A percentile compares a stretch with the other conserved stretches of the same genome.
Conservation (phyloP, 2,113 vertebrate species). For the Hassar affinis region DNA sequence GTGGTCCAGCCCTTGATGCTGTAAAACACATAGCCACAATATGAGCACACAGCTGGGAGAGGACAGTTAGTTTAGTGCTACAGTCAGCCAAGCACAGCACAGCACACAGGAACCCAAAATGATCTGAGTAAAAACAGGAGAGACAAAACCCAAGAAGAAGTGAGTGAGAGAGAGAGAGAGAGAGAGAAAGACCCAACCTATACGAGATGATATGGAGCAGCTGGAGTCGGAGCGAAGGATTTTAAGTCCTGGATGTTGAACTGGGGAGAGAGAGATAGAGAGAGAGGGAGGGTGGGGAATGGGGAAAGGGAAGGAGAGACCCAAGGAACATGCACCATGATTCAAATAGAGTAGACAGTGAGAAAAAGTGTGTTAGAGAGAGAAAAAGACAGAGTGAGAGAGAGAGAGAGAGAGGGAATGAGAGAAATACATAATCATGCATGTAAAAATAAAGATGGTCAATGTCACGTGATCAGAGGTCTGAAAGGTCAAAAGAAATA, state of each 20-base stretch:
- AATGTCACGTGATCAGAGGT: conserved; percentile 24
- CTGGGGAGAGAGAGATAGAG: conserved; percentile 77
- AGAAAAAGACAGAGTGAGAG: conserved; percentile 36
- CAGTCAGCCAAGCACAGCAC: conserved; percentile 68
- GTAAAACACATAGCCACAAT: conserved; percentile 31
- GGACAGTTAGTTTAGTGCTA: conserved; percentile 64
- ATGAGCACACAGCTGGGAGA: conserved; percentile 40
- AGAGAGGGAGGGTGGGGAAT: conserved; percentile 70
- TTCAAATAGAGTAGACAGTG: conserved; percentile 6
- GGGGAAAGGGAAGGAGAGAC: conserved; percentile 62
- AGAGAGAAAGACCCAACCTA: conserved; percentile 80
- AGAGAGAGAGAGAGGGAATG: conserved; percentile 44
- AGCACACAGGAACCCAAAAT: conserved; percentile 49
- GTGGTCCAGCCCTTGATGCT: conserved; percentile 29
- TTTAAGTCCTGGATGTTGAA: conserved; percentile 92
- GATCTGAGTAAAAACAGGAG: conserved; percentile 33
- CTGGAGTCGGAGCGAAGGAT: conserved; percentile 91
- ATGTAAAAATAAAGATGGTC: conserved; percentile 24
- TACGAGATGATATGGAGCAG: conserved; percentile 90
- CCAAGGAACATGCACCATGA: conserved; percentile 73
- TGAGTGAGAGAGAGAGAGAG: conserved; percentile 40
- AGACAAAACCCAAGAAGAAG: not conserved
- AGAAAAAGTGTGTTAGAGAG: conserved; percentile 45
- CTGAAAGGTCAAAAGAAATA: conserved; percentile 21
- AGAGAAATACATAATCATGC: conserved; percentile 50